Base-by-base conservation (phyloP, 2,888 invertebrate species). In the Drosophila demipolita region DNA sequence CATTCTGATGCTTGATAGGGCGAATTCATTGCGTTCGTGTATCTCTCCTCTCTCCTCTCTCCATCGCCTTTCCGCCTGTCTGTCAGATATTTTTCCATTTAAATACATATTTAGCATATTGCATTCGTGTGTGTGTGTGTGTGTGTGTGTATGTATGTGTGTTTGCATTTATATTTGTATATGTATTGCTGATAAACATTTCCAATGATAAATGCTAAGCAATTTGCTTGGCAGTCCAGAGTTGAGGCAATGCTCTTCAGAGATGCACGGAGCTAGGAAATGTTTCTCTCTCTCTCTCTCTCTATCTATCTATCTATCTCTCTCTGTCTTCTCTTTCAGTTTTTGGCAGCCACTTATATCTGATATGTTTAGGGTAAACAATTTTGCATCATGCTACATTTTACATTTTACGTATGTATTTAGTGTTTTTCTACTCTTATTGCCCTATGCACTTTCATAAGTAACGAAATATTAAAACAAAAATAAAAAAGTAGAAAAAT, bases 121-220 rank as follows among this genome's bases (percentile, higher is more conserved):
- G 48, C 73, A 79, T 61, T 49, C 33, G 57, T 48, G 35, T 61
- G 26, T 49, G 35, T 33, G 53, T 48, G 60, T 54, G 26, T 59
- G 20, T 57, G 26, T 36, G 50, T 49, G 59, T 53, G n/a, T 62
- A 26, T 52, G 29, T 38, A 45, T 45, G 59, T 45, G n/a, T 59
- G 35, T 52, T 20, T 36, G 50, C 32, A 45, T 52, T 66, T 66
- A 8, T 50, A 42, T 61, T 26, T 58, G 9, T 48, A 32, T 63
- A 26, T 63, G 48, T 65, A 64, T 71, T 61, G 72, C 86, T 79
- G 88, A 85, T 85, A 87, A 85, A 85, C 85, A 87, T 83, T 81
- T 64, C 62, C 64, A 65, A 82, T 86, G 83, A 86, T 87, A 84
- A 87, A 87, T 87, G 88, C 80, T 80, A 74, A 86, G 82, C 83